A percentile compares a stretch with the other conserved stretches of the same genome.
Conservation (phyloP, 1,140 invertebrate genomes). For the Ptiloglossa arizonensis region DNA sequence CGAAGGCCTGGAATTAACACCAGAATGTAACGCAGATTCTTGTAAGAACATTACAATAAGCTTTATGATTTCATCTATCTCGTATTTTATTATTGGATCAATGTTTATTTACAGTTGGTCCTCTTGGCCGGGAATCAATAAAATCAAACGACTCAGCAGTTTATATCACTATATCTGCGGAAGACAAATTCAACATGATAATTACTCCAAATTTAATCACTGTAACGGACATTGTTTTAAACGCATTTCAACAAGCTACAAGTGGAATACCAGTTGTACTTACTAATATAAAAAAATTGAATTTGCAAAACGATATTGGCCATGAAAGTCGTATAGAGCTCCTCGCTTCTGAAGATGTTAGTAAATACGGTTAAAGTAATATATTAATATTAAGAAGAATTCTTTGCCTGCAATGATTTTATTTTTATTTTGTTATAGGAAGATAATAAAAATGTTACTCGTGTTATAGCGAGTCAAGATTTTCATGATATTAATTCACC, state of each 20-base stretch:
- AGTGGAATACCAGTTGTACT: conserved; percentile 73
- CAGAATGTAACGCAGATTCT: conserved; percentile 66
- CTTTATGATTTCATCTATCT: conserved; percentile 1
- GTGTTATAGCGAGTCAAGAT: conserved; percentile 67
- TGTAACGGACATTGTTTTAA: conserved; percentile 84
- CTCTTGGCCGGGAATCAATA: conserved; percentile 80
- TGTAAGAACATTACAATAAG: conserved; percentile 47
- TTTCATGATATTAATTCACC: conserved; percentile 70
- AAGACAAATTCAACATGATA: conserved; percentile 87
- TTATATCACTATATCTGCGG: conserved; percentile 87
- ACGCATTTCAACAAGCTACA: conserved; percentile 79
- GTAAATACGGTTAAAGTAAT: conserved; percentile 1
- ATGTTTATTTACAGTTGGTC: conserved; percentile 67
- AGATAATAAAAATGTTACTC: conserved; percentile 56
- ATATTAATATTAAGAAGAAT: conserved; percentile 8
- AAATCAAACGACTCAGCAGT: conserved; percentile 82
- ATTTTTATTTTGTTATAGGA: conserved; percentile 48
- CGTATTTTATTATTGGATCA: conserved; percentile 12
- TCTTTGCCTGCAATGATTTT: not conserved
- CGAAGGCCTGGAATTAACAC: conserved; percentile 76
- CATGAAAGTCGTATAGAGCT: conserved; percentile 74
- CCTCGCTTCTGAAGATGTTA: conserved; percentile 70
- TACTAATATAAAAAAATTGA: conserved; percentile 71
- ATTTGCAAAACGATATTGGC: conserved; percentile 74
- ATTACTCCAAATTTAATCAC: conserved; percentile 83